Percentiles rank a stretch among this genome's conserved stretches.
phyloP scores from a whole-genome alignment of 2,888 invertebrate genomes.

The Platypus cylindrus region DNA sequence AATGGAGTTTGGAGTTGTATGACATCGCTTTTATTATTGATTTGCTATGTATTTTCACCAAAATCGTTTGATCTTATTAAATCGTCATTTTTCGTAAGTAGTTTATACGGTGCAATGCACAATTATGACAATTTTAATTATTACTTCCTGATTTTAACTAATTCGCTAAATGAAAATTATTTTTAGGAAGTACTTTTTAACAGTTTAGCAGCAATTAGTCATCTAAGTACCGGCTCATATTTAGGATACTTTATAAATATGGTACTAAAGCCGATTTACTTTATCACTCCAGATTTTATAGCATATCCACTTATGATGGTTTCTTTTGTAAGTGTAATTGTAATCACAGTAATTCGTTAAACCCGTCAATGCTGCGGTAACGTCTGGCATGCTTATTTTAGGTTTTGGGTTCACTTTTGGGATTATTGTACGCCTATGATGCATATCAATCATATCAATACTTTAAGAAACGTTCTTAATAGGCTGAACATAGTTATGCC shows the following conservation, averaged over 20 bases:
- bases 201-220: constrained; percentile 60
- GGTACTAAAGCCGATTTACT: constrained; percentile 63
- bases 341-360: too few relatives aligned
- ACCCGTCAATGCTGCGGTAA: too few relatives aligned
- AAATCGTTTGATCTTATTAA: constrained; percentile 63
- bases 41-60: constrained; percentile 67
- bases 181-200: constrained; percentile 73
- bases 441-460: constrained; percentile 63
- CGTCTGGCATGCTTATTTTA: too few relatives aligned
- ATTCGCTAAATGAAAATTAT: constrained; percentile 8
- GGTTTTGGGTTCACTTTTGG: constrained; percentile 67
- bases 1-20: constrained; percentile 70
- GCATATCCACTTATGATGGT: constrained; percentile 84
- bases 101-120: neutral
- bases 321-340: constrained; percentile 58
- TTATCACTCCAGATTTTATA: constrained; percentile 59
- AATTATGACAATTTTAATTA: neutral
- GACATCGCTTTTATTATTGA: constrained; percentile 59
- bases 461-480: too few relatives aligned
- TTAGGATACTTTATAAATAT: constrained; percentile 67
- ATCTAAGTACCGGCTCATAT: constrained; percentile 66
- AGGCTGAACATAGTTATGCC: constrained; percentile 39
- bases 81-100: constrained; percentile 73
- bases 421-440: constrained; percentile 64
- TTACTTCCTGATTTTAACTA: neutral